These are phyloP conservation scores for Apocheima hispidaria DNA, from an alignment of 2,888 invertebrate genomes.

Conservation along the genomic window DNA sequence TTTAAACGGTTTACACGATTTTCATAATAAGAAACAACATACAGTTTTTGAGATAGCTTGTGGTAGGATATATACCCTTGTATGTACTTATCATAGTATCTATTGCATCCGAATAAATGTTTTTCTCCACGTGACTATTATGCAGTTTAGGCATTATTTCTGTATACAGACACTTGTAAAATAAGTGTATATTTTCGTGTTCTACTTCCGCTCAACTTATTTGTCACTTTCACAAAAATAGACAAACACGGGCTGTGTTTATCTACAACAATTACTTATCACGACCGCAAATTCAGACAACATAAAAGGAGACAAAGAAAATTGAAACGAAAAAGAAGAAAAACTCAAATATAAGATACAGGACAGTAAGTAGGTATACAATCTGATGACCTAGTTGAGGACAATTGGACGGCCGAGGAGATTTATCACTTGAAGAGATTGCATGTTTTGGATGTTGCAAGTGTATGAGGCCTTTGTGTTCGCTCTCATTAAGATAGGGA, in stretches of 20 bases:
- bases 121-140: too few relatives aligned
- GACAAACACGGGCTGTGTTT: too few relatives aligned
- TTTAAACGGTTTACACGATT: too few relatives aligned
- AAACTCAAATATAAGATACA: constrained; percentile 68
- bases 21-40: too few relatives aligned
- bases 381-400: constrained; percentile 80
- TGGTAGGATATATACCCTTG: too few relatives aligned
- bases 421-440: constrained; percentile 70
- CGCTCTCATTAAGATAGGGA: constrained; percentile 32
- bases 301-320: constrained; percentile 77
- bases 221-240: constrained; percentile 27
- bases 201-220: constrained; percentile 7
- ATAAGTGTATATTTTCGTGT: constrained; percentile 4
- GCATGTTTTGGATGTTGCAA: constrained; percentile 34
- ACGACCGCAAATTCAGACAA: constrained; percentile 55
- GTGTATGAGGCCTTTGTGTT: constrained; percentile 29
- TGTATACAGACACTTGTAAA: too few relatives aligned
- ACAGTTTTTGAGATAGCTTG: too few relatives aligned
- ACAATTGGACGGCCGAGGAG: constrained; percentile 76
- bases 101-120: too few relatives aligned
- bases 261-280: constrained; percentile 30
- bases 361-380: constrained; percentile 74
- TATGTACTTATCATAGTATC: too few relatives aligned
- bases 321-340: constrained; percentile 77
- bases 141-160: too few relatives aligned